Evolutionary conservation across 1,140 invertebrate genomes (phyloP).

Genomic region (Carposina sasakii): DNA sequence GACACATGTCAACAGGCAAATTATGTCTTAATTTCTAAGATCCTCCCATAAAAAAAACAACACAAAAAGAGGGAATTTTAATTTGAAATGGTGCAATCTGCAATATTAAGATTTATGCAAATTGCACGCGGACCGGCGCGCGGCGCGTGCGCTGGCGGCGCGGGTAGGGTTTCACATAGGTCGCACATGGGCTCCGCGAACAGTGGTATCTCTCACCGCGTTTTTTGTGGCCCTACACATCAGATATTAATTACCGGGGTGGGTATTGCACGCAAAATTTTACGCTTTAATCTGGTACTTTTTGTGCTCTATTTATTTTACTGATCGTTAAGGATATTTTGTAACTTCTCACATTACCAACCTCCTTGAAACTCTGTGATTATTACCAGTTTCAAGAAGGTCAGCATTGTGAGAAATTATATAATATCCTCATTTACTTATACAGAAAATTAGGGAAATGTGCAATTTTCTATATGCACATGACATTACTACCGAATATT

Average conservation of each 20-base stretch:
- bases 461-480: too few relatives aligned
- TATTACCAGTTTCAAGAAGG: too few relatives aligned
- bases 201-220: not conserved
- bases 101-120: slow-evolving; percentile 60
- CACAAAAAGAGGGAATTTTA: slow-evolving; percentile 41
- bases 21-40: slow-evolving; percentile 22
- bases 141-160: slow-evolving; percentile 41
- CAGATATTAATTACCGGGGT: slow-evolving; percentile 62
- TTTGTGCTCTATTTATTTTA: too few relatives aligned
- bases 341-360: too few relatives aligned
- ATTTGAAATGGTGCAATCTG: slow-evolving; percentile 54
- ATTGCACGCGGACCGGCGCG: slow-evolving; percentile 46
- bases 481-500: too few relatives aligned
- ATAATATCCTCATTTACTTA: too few relatives aligned
- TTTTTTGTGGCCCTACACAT: slow-evolving; percentile 52
- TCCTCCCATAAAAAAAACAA: slow-evolving; percentile 33
- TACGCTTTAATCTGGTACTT: slow-evolving; percentile 43
- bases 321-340: too few relatives aligned
- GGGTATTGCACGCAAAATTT: slow-evolving; percentile 51
- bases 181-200: slow-evolving; percentile 10
- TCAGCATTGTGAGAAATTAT: too few relatives aligned
- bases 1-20: too few relatives aligned
- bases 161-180: slow-evolving; percentile 40
- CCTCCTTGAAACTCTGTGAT: too few relatives aligned
- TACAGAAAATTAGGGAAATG: too few relatives aligned